Conservation (phyloP, 2,888 invertebrate species). For the Alsophila aescularia region DNA sequence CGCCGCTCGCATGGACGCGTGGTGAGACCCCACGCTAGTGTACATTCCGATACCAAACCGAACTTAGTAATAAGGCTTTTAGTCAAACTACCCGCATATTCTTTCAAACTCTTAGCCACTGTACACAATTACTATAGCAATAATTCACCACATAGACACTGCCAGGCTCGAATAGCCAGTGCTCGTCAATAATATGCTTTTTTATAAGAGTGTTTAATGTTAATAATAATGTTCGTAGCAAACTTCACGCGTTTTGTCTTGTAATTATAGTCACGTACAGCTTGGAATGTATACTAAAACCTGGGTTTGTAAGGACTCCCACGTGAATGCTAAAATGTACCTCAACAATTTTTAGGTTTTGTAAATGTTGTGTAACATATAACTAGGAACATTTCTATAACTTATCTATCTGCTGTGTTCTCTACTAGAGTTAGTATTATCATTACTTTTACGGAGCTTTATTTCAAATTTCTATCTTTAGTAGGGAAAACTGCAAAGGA, state of each 20-base stretch:
- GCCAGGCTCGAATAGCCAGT: too few species aligned
- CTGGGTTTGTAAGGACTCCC: conserved; percentile 34
- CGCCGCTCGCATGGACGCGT: not conserved
- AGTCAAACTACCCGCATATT: conserved; percentile 1
- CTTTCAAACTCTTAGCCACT: not conserved
- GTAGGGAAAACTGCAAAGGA: too few species aligned
- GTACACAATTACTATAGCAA: not conserved
- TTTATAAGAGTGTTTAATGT: not conserved
- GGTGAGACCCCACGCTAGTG: conserved; percentile 33
- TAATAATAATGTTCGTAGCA: not conserved
- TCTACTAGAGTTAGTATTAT: too few species aligned
- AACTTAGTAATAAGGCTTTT: not conserved
- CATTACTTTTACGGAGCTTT: too few species aligned
- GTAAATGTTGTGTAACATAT: not conserved
- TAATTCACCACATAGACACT: too few species aligned
- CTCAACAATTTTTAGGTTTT: conserved; percentile 32
- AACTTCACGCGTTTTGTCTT: not conserved
- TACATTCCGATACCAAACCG: conserved; percentile 52
- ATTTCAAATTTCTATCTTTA: too few species aligned
- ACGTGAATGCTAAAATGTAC: conserved; percentile 39
- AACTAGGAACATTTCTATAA: not conserved
- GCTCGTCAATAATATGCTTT: too few species aligned
- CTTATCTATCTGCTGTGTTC: too few species aligned
- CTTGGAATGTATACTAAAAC: conserved; percentile 59
- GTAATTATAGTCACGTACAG: conserved; percentile 18